Base-by-base conservation (phyloP, 1,140 invertebrate genomes). In the Drosophila kurseongensis region DNA sequence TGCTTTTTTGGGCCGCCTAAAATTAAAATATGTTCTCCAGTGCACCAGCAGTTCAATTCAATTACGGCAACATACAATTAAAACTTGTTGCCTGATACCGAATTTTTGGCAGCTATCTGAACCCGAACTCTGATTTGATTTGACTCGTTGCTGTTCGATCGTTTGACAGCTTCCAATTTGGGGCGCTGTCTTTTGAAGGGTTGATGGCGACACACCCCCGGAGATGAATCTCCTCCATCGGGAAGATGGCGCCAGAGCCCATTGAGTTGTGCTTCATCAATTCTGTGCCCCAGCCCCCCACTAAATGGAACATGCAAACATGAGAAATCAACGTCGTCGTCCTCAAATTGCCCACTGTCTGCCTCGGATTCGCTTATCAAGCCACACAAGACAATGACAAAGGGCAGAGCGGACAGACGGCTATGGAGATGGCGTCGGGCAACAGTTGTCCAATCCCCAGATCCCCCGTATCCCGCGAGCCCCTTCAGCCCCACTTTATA, bases 351-450 rank as follows among this genome's bases (percentile, higher is more conserved):
- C 84, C 72, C 60, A 57, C 42, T 44, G 59, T 78, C 81, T 81
- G 74, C 48, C 55, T 82, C 40, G 63, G 56, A 60, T 65, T 61
- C 42, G 62, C 47, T 89, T 89, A 89, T 89, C 84, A 89, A 84
- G 76, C 45, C 66, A 40, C 80, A 80, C 85, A 84, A 89, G 84
- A 84, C 84, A 89, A 89, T 89, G 84, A 89, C 84, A 89, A 89
- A 89, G 85, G 84, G 84, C 84, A 89, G 84, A 77, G 61, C 14
- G 62, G 66, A 16, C 44, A 69, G 50, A 35, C 36, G 60, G 29
- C 13, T 45, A 32, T 62, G 57, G 63, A 42, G 67, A 69, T 69
- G 79, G 83, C 83, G 79, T 79, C 69, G 85, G 54, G 55, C 84
- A 89, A 89, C 84, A 89, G 84, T 89, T 89, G 84, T 80, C 75